These are phyloP conservation scores for Margaritifera margaritifera DNA, from an alignment of 2,888 invertebrate genomes.

Conservation along the genomic window DNA sequence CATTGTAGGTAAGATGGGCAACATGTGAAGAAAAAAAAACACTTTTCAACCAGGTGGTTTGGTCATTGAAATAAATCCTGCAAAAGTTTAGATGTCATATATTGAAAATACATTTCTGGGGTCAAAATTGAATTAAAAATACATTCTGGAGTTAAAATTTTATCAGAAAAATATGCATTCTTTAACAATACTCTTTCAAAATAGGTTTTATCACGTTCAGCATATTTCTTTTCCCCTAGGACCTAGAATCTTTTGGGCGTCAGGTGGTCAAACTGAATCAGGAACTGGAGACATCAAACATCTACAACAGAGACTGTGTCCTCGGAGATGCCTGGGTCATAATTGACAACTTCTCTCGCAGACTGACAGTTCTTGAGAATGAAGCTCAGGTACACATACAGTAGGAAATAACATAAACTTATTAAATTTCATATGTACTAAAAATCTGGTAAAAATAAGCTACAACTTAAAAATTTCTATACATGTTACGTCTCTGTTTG, in stretches of 20 bases:
- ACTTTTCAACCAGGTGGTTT: too few relatives aligned
- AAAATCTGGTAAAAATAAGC: background rate
- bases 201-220: too few relatives aligned
- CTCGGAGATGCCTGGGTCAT: conserved; percentile 62
- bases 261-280: conserved; percentile 60
- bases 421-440: background rate
- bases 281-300: conserved; percentile 66
- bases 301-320: conserved; percentile 67
- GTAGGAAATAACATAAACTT: background rate
- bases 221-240: conserved; percentile 45
- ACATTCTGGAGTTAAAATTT: background rate
- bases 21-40: background rate
- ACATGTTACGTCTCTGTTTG: background rate
- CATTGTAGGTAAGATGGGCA: background rate
- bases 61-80: too few relatives aligned
- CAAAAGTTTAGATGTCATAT: too few relatives aligned
- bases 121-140: background rate
- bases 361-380: conserved; percentile 68
- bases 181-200: background rate
- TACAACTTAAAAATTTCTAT: background rate
- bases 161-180: background rate
- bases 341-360: conserved; percentile 66
- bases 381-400: conserved; percentile 63
- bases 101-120: too few relatives aligned
- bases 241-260: conserved; percentile 68